Conservation (phyloP, 37 sponge, comb jelly and placozoan species). For the Halichondria panicea region DNA sequence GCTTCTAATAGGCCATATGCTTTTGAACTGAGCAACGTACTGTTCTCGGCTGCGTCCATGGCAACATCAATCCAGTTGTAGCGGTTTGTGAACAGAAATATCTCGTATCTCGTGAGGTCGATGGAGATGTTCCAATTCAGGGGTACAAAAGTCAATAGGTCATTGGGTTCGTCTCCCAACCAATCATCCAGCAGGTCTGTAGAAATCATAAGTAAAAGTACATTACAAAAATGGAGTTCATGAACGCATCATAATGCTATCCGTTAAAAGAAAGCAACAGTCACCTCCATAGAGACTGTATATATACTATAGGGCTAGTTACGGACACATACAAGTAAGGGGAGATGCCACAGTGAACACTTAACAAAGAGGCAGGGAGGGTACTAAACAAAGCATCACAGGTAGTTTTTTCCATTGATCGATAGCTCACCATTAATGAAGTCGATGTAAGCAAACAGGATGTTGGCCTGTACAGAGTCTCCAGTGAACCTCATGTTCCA, state of each 20-base stretch:
- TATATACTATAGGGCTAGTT: not conserved
- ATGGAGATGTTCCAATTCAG: constrained; percentile 64
- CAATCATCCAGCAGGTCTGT: constrained; percentile 77
- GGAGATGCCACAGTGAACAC: not conserved
- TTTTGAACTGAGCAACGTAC: constrained; percentile 32
- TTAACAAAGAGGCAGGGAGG: too few relatives aligned
- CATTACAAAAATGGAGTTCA: not conserved
- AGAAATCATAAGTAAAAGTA: not conserved
- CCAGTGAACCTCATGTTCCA: constrained; percentile 73
- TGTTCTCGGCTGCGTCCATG: constrained; percentile 45
- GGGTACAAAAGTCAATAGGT: constrained; percentile 74
- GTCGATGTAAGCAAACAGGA: constrained; percentile 79
- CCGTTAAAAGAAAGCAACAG: not conserved
- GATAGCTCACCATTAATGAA: constrained; percentile 64
- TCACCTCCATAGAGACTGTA: not conserved
- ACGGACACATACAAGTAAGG: not conserved
- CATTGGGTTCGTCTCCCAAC: constrained; percentile 55
- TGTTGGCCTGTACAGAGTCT: constrained; percentile 27
- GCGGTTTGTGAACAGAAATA: constrained; percentile 68
- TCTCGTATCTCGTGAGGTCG: constrained; percentile 60
- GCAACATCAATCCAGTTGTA: constrained; percentile 83
- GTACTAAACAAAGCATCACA: too few relatives aligned
- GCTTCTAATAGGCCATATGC: too few relatives aligned
- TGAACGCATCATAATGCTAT: not conserved
- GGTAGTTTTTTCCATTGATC: too few relatives aligned